Percentiles rank a stretch among this genome's conserved stretches.
These are phyloP conservation scores for Steinernema scapterisci DNA, from an alignment of 2,888 invertebrate species.

Conservation along the genomic window DNA sequence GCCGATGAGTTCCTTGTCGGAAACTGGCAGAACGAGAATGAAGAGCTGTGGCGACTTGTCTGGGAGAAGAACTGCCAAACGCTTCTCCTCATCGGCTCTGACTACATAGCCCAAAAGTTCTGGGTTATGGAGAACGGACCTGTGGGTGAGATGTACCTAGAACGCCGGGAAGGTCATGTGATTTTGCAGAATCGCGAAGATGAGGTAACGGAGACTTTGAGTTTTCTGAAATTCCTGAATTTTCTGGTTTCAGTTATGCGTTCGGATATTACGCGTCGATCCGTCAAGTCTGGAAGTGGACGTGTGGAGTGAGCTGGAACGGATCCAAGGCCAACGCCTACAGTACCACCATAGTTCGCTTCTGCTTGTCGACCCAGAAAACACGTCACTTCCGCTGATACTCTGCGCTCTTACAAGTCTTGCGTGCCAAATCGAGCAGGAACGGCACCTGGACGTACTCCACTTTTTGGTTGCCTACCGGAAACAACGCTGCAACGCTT, in stretches of 20 bases:
- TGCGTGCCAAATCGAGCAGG: constrained; percentile 65
- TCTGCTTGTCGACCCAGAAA: constrained; percentile 44
- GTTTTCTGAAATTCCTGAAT: neutral
- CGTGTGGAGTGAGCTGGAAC: constrained; percentile 64
- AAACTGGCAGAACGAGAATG: constrained; percentile 52
- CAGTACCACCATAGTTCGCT: constrained; percentile 42
- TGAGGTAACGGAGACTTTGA: neutral
- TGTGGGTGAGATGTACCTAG: neutral
- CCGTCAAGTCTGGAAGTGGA: constrained; percentile 52
- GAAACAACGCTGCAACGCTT: constrained; percentile 46
- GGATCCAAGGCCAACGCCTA: constrained; percentile 54
- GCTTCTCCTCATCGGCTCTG: constrained; percentile 45
- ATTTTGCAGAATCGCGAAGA: constrained; percentile 38
- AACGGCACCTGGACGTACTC: constrained; percentile 44
- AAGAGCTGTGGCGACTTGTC: constrained; percentile 58
- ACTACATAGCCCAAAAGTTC: constrained; percentile 44
- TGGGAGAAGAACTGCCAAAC: constrained; percentile 59
- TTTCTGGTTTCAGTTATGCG: constrained; percentile 47
- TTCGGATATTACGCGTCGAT: constrained; percentile 52
- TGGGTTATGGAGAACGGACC: constrained; percentile 33
- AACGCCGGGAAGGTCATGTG: constrained; percentile 32
- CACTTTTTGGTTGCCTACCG: constrained; percentile 45
- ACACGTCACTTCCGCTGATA: constrained; percentile 52
- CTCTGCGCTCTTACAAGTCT: constrained; percentile 64
- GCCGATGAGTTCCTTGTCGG: constrained; percentile 63